Conservation (phyloP, 2,797 vertebrate genomes). For the Mus spretus region DNA sequence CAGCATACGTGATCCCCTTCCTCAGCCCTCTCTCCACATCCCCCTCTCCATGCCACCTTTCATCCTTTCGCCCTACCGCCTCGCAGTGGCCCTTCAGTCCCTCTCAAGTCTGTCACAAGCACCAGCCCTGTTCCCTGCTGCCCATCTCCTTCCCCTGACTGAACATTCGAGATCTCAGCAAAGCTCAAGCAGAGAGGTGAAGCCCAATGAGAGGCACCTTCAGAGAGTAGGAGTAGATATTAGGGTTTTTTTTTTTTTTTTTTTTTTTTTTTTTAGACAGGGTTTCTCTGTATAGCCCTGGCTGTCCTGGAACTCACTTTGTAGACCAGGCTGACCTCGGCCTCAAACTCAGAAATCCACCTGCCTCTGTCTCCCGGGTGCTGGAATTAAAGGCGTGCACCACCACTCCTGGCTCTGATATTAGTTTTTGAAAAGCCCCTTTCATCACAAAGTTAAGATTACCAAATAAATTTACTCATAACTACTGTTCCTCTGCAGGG, state of each 20-base stretch:
- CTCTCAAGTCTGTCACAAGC: background rate
- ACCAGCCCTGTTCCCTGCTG: too few species aligned
- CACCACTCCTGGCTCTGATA: too few species aligned
- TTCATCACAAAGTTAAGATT: slow-evolving; percentile 15
- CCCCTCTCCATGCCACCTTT: background rate
- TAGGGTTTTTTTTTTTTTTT: too few species aligned
- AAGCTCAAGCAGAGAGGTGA: background rate
- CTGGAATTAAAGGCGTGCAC: too few species aligned
- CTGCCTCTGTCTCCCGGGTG: too few species aligned
- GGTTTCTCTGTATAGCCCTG: too few species aligned
- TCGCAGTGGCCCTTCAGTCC: background rate
- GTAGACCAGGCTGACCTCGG: too few species aligned
- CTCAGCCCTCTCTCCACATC: background rate
- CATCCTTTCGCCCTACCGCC: background rate
- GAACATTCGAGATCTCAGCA: background rate
- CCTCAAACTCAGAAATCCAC: too few species aligned
- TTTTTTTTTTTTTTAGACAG: too few species aligned
- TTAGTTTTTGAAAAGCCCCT: background rate
- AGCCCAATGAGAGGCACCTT: background rate
- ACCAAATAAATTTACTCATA: background rate
- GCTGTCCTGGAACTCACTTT: too few species aligned
- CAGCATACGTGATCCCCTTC: background rate
- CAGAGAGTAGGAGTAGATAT: background rate
- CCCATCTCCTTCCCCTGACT: background rate
- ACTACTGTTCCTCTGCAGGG: background rate